Evolutionary conservation across 2,888 invertebrate species (phyloP).

Genomic region (Cyclophora punctaria): DNA sequence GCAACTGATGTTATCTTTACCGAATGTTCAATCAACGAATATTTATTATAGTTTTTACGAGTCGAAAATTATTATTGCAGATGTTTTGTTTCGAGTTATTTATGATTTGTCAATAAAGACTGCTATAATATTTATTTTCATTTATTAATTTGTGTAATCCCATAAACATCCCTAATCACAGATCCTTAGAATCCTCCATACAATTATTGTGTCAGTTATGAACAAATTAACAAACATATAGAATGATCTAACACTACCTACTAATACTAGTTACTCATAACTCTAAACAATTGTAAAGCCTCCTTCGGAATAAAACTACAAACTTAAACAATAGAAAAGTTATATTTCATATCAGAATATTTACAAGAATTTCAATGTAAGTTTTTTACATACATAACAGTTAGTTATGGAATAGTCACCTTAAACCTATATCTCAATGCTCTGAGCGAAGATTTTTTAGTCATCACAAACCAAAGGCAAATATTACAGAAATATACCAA

Average conservation of each 20-base stretch:
- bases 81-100: slow-evolving; percentile 36
- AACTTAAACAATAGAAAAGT: slow-evolving; percentile 1
- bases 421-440: slow-evolving; percentile 47
- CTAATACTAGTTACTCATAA: no score
- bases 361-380: slow-evolving; percentile 12
- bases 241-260: no score
- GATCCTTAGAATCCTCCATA: no score
- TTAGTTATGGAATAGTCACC: slow-evolving; percentile 34
- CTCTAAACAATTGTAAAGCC: neutral
- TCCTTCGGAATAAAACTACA: neutral
- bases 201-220: no score
- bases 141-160: slow-evolving; percentile 11
- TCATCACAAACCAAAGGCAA: slow-evolving; percentile 61
- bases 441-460: slow-evolving; percentile 48
- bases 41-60: slow-evolving; percentile 52
- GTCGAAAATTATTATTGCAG: slow-evolving; percentile 33
- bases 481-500: slow-evolving; percentile 64
- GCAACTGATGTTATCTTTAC: no score
- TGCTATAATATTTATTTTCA: slow-evolving; percentile 36
- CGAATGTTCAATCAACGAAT: slow-evolving; percentile 9
- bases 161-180: neutral
- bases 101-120: slow-evolving; percentile 64
- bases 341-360: slow-evolving; percentile 22
- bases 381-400: neutral
- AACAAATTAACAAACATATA: no score